Conservation (phyloP, 2,113 vertebrate species). For the Mystacornis crossleyi region DNA sequence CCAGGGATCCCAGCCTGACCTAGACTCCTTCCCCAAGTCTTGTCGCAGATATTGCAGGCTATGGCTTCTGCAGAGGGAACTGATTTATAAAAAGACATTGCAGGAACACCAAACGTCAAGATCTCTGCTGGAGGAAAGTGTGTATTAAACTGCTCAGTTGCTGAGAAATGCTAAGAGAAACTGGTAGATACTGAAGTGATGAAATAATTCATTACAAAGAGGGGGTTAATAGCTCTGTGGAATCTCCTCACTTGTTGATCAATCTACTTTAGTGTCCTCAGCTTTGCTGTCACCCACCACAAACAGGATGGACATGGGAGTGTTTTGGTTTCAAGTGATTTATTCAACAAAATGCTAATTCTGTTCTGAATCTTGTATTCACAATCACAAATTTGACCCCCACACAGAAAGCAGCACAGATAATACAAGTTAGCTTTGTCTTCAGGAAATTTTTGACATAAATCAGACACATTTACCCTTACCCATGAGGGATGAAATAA, state of each 20-base stretch:
- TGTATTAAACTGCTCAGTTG: fast-evolving
- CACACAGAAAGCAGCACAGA: not conserved
- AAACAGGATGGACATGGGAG: not conserved
- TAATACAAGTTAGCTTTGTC: not conserved
- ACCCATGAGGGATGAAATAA: not conserved
- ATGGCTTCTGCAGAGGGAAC: not conserved
- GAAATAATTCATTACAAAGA: not conserved
- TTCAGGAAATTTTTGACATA: not conserved
- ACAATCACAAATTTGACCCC: not conserved
- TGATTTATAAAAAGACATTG: not conserved
- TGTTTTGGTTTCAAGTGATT: not conserved
- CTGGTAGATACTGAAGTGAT: not conserved
- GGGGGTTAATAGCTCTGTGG: not conserved
- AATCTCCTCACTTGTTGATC: not conserved
- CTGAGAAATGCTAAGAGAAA: not conserved
- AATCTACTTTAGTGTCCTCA: not conserved
- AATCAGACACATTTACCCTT: slow-evolving; percentile 10
- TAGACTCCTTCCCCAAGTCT: not conserved
- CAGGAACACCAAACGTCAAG: not conserved
- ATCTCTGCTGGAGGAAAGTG: not conserved
- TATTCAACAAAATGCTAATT: not conserved
- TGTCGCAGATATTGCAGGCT: not conserved
- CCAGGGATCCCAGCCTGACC: fast-evolving
- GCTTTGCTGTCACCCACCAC: not conserved
- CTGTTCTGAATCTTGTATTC: not conserved